Evolutionary conservation across 2,797 vertebrate genomes (phyloP), one percentile per base, ranked within the genome.

Genomic region (Alectoris magna): DNA sequence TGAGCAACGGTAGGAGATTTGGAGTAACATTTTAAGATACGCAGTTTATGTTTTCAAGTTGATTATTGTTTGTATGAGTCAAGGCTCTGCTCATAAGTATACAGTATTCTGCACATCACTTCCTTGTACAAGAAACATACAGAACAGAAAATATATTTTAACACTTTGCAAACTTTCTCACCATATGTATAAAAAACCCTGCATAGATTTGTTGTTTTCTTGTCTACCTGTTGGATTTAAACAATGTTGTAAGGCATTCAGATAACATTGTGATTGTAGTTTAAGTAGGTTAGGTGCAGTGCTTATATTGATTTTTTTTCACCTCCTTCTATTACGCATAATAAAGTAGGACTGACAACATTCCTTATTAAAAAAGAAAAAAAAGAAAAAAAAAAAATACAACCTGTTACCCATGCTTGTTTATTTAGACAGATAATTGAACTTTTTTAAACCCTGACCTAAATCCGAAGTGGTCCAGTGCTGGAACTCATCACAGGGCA

Each of bases 261-360:
- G 69, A 96, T 95, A 94, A 94, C 95, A 93, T 91, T 94, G 96
- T 94, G 91, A 90, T 84, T 94, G 96, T 96, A 96, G 96, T 94
- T 96, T 94, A 88, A 94, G 88, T 96, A 96, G 93, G 88, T 34
- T 96, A 95, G 95, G 51, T 83, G 73, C 90, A 94, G 88, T 91
- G 94, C 86, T 93, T 96, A 96, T 95, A 88, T 55, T 94, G 93
- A 88, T 75, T 69, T 59, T 96, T 93, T 93, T 96, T 91, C 94
- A 88, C 68, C 60, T 91, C 64, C 49, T 95, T 91, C 94, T 96
- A 88, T 94, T 87, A 87, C 2, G 17, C 86, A 62, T 94, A 95
- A 96, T 95, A 95, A 96, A 95, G 79, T 94, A 96, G 94, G 93
- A 90, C 90, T 95, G 93, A 94, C 74, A 74, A 93, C 58, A 91